Conservation (phyloP, 1,140 invertebrate species). For the Choristoneura fumiferana region DNA sequence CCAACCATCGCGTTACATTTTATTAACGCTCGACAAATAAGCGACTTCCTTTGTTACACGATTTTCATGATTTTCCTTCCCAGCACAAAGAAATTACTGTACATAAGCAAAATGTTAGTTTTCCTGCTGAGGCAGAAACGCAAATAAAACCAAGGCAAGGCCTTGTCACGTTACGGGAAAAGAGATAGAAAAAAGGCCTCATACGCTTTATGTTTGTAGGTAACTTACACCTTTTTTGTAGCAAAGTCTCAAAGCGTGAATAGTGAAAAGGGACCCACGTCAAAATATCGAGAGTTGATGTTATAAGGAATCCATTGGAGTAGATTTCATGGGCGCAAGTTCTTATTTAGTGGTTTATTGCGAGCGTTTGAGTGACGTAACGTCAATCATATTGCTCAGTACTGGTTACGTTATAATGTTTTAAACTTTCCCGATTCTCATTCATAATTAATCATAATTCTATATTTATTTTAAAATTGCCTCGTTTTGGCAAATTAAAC, state of each 20-base stretch:
- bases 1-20: no score
- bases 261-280: not conserved
- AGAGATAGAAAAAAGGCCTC: not conserved
- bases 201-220: no score
- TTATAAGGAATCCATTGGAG: slow-evolving; percentile 2
- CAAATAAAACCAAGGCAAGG: slow-evolving; percentile 8
- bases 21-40: not conserved
- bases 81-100: no score
- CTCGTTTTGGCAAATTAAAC: no score
- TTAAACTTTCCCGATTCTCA: no score
- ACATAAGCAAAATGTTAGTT: not conserved
- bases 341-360: not conserved
- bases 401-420: no score
- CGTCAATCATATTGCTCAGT: no score
- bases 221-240: not conserved
- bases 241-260: not conserved
- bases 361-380: no score
- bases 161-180: not conserved
- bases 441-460: no score
- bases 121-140: not conserved
- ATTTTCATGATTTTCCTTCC: not conserved
- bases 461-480: no score
- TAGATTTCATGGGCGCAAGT: not conserved
- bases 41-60: not conserved
- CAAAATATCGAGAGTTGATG: slow-evolving; percentile 6